phyloP scores from a whole-genome alignment of 2,888 invertebrate genomes.

The Acronicta psi region DNA sequence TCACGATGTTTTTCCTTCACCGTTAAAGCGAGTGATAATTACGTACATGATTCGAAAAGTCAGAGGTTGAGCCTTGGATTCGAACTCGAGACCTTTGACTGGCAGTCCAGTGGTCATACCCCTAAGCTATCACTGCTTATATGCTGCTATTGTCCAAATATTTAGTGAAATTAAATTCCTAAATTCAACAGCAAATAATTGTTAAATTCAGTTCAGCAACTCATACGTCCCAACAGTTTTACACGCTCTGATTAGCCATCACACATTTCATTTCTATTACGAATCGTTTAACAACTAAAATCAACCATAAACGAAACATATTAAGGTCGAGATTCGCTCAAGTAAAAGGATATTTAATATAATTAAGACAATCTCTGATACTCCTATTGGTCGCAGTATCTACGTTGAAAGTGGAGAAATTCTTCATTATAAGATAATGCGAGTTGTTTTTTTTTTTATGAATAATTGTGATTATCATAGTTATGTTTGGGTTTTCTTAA shows the following conservation, averaged over 20 bases:
- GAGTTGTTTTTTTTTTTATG: conserved; percentile 35
- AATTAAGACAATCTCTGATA: conserved; percentile 78
- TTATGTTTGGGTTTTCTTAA: conserved; percentile 32
- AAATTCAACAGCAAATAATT: conserved; percentile 77
- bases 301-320: conserved; percentile 27
- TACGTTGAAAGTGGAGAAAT: conserved; percentile 83
- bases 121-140: no score
- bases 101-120: no score
- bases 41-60: no score
- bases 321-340: conserved; percentile 63
- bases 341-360: conserved; percentile 59
- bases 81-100: no score
- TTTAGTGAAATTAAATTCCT: conserved; percentile 57
- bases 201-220: conserved; percentile 84
- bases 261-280: conserved; percentile 85
- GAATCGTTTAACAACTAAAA: conserved; percentile 7
- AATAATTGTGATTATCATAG: conserved; percentile 29
- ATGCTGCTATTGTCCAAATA: no score
- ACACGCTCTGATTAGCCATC: conserved; percentile 80
- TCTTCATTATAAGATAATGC: conserved; percentile 63
- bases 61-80: no score
- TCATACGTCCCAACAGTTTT: conserved; percentile 77
- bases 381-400: conserved; percentile 78
- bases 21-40: no score
- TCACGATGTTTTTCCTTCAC: no score